phyloP scores from a whole-genome alignment of 2,888 invertebrate genomes.

The Hydriomena furcata region DNA sequence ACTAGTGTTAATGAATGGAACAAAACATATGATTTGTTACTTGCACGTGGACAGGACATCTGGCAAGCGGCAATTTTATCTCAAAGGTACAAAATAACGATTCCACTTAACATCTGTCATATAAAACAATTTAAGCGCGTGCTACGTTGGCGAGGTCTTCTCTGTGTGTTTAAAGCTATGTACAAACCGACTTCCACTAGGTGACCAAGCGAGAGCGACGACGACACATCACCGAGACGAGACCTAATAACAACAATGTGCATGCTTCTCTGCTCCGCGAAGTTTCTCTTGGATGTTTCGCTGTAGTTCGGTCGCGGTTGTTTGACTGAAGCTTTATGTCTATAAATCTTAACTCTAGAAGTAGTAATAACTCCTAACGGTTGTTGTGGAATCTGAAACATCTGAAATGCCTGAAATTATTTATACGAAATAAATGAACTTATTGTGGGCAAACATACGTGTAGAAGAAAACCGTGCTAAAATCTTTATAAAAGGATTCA shows the following conservation, averaged over 20 bases:
- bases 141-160: conserved; percentile 55
- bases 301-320: neutral
- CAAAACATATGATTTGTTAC: conserved; percentile 20
- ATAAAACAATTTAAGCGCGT: conserved; percentile 67
- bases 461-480: no score
- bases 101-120: conserved; percentile 54
- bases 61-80: conserved; percentile 56
- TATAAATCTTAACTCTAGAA: conserved; percentile 56
- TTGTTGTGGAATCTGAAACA: conserved; percentile 31
- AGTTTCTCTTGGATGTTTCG: no score
- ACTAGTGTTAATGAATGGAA: conserved; percentile 11
- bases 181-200: neutral
- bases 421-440: conserved; percentile 1
- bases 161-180: conserved; percentile 54
- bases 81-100: conserved; percentile 49
- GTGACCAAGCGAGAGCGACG: neutral
- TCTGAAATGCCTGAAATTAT: conserved; percentile 1
- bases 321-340: conserved; percentile 21
- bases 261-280: no score
- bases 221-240: no score
- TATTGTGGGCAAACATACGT: neutral
- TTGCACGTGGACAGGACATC: conserved; percentile 29
- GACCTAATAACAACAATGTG: no score
- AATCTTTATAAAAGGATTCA: no score
- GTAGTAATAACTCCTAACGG: conserved; percentile 48